Conservation (phyloP, 1,140 invertebrate species). For the Achroia grisella region DNA sequence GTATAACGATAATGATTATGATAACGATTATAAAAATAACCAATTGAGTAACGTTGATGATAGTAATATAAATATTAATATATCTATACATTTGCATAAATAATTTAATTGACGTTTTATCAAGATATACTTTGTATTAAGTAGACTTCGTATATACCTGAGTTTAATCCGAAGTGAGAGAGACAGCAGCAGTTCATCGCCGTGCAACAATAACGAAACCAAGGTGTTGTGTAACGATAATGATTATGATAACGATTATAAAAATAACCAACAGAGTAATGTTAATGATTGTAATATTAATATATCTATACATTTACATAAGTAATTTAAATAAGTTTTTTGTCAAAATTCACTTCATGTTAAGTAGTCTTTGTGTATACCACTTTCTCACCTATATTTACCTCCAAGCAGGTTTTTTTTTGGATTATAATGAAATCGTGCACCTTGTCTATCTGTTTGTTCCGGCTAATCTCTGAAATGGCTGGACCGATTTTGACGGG, state of each 20-base stretch:
- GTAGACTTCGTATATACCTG: no score
- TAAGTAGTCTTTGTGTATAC: no score
- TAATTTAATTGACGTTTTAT: neutral
- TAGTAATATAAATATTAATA: constrained; percentile 9
- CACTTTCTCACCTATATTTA: no score
- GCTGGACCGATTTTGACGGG: no score
- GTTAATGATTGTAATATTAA: constrained; percentile 7
- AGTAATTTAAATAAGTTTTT: neutral
- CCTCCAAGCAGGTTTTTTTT: no score
- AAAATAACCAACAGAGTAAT: neutral
- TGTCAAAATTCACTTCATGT: no score
- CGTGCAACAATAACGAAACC: constrained; percentile 6
- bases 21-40: neutral
- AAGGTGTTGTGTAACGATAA: constrained; percentile 4
- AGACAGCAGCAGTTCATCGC: constrained; percentile 5
- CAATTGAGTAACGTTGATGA: neutral
- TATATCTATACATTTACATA: constrained; percentile 8
- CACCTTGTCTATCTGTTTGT: no score
- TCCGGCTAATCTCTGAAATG: no score
- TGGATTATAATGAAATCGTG: no score
- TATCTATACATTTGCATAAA: constrained; percentile 9
- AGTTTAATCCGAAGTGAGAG: constrained; percentile 2
- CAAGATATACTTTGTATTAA: no score
- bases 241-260: neutral
- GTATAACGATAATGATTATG: constrained; percentile 1